Percentiles rank a stretch among this genome's conserved stretches.
Conservation (phyloP, 1,140 invertebrate genomes). For the Neotoxoptera formosana region DNA sequence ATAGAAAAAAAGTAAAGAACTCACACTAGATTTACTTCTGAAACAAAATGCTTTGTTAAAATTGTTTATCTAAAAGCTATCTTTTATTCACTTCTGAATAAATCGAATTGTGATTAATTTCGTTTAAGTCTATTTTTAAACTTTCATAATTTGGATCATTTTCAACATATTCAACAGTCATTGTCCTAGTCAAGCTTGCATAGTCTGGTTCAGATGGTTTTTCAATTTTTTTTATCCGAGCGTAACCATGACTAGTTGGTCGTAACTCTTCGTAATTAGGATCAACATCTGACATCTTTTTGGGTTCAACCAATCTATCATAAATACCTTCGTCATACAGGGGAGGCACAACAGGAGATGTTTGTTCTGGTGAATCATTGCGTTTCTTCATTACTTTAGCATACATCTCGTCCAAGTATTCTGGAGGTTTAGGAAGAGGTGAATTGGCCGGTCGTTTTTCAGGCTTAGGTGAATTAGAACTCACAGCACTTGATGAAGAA, state of each 20-base stretch:
- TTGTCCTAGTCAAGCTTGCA: constrained; percentile 60
- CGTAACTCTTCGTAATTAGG: constrained; percentile 62
- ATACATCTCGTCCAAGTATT: constrained; percentile 79
- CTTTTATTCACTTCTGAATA: constrained; percentile 59
- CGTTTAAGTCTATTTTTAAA: constrained; percentile 57
- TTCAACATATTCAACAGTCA: constrained; percentile 50
- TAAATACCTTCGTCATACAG: constrained; percentile 46
- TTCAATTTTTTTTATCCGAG: constrained; percentile 60
- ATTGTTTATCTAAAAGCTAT: constrained; percentile 27
- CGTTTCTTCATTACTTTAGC: constrained; percentile 82
- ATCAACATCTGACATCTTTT: constrained; percentile 57
- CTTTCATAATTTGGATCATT: constrained; percentile 61
- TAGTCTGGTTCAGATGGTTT: constrained; percentile 61
- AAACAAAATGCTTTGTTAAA: background rate
- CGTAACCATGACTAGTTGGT: constrained; percentile 59
- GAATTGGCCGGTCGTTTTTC: constrained; percentile 88
- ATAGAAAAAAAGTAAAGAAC: constrained; percentile 27
- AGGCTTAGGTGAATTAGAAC: constrained; percentile 81
- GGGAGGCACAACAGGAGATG: background rate
- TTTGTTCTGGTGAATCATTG: constrained; percentile 60
- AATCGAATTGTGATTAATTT: constrained; percentile 61
- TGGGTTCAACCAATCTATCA: constrained; percentile 45
- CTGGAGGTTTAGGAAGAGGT: constrained; percentile 77
- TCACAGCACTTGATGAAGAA: constrained; percentile 78
- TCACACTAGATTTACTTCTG: constrained; percentile 18